Evolutionary conservation across 2,113 vertebrate genomes (phyloP).

Genomic region (Pseudopipra pipra): DNA sequence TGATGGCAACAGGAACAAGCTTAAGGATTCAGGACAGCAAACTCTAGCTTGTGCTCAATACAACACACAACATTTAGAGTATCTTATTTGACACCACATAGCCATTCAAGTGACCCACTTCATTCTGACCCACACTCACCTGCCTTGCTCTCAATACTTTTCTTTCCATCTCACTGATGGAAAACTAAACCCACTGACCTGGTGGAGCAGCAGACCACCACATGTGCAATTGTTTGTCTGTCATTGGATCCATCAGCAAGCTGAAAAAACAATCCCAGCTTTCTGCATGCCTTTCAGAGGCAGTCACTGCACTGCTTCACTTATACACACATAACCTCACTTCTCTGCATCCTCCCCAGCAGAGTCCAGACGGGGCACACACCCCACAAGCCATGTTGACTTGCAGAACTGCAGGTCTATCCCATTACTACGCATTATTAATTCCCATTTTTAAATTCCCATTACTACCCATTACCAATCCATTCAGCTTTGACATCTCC

Average conservation of each 20-base stretch:
- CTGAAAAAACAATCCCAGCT: background rate
- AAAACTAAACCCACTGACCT: background rate
- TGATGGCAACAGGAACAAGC: background rate
- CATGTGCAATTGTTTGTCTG: fast-evolving
- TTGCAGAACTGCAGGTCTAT: background rate
- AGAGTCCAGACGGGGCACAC: background rate
- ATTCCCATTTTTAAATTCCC: background rate
- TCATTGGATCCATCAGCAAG: background rate
- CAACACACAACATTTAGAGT: background rate
- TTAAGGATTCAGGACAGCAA: background rate
- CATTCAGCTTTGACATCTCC: background rate
- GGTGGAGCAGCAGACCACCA: background rate
- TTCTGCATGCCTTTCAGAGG: background rate
- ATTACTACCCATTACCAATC: background rate
- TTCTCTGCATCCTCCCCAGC: background rate
- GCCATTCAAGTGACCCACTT: background rate
- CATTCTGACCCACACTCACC: fast-evolving
- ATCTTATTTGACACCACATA: background rate
- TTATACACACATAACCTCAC: background rate
- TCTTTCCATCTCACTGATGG: fast-evolving
- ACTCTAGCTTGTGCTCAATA: background rate
- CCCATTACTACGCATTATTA: background rate
- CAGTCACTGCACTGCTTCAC: background rate
- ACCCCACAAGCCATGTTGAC: background rate
- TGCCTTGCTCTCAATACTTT: background rate